Base-by-base conservation (phyloP, 2,888 invertebrate genomes). In the Ichneumon xanthorius region DNA sequence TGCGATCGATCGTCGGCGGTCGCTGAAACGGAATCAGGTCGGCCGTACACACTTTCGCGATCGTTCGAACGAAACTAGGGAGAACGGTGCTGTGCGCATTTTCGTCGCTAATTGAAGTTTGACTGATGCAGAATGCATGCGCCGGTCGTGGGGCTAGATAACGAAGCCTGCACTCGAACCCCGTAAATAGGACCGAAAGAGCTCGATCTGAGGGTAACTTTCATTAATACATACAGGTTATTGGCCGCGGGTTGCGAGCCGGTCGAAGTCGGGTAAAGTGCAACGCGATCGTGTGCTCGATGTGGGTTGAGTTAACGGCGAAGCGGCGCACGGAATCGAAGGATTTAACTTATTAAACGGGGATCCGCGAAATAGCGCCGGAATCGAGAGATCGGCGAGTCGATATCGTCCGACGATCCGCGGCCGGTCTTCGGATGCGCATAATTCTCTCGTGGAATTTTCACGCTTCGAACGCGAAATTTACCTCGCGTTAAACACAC, bases 321-420 rank as follows among this genome's bases (percentile, higher is more conserved):
- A 55, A 55, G 0, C 45, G 45, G 19, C 58, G 58, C 58, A 22
- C 58, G 14, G 22, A 37, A 48, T 40, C 45, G 48, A 67, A 58
- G 58, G 72, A 58, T 82, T 72, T 82, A 65, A 82, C 72, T 82
- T 82, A 77, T 82, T 77, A 67, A 72, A 71, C 63, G 76, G n/a
- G 14, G 14, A 40, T 14, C 22, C 11, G 26, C 1, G 11, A 26
- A 58, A 5, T 19, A 48, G 37, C 33, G 67, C 55, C 26, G 6
- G 16, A 22, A 30, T 53, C 73, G 45, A 37, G 45, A 16, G 50
- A 45, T 79, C 65, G 45, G 63, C 55, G 9, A 53, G 53, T 79
- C 78, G 68, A 73, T 78, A 68, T 14, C 48, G 40, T 33, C 70
- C 11, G 55, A 22, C 58, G 11, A 19, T 58, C 9, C 11, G 22